A percentile compares a stretch with the other conserved stretches of the same genome.
Conservation (phyloP, 2,113 vertebrate species). For the Notechis scutatus region DNA sequence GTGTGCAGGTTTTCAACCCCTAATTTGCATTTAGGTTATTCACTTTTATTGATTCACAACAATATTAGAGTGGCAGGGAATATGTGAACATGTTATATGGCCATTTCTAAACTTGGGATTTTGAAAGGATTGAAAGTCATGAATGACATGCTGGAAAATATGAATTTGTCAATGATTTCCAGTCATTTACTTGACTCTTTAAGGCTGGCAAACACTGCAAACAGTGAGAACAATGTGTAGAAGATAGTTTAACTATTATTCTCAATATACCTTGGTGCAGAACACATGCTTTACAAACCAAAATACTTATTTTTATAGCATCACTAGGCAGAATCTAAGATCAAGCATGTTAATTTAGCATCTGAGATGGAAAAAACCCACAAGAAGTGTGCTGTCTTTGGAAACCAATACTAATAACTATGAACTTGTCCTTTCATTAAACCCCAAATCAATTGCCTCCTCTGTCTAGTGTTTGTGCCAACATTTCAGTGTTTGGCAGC, state of each 20-base stretch:
- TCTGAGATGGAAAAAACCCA: neutral
- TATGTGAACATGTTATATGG: slow-evolving; percentile 43
- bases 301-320: neutral
- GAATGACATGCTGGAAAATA: slow-evolving; percentile 34
- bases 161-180: slow-evolving; percentile 53
- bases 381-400: neutral
- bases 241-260: neutral
- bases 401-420: neutral
- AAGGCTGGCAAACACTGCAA: slow-evolving; percentile 24
- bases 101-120: slow-evolving; percentile 44
- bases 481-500: neutral
- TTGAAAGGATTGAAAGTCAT: slow-evolving; percentile 51
- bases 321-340: neutral
- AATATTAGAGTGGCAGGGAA: slow-evolving; percentile 44
- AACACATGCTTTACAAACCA: neutral
- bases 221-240: slow-evolving; percentile 22
- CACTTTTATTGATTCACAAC: no score
- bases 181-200: slow-evolving; percentile 43
- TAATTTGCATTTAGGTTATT: no score
- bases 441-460: neutral
- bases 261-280: neutral
- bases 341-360: neutral
- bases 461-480: neutral
- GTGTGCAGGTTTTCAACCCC: no score
- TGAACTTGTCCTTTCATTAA: neutral